Base-by-base conservation (phyloP, 2,797 vertebrate species). In the Micropoecilia bifurca region DNA sequence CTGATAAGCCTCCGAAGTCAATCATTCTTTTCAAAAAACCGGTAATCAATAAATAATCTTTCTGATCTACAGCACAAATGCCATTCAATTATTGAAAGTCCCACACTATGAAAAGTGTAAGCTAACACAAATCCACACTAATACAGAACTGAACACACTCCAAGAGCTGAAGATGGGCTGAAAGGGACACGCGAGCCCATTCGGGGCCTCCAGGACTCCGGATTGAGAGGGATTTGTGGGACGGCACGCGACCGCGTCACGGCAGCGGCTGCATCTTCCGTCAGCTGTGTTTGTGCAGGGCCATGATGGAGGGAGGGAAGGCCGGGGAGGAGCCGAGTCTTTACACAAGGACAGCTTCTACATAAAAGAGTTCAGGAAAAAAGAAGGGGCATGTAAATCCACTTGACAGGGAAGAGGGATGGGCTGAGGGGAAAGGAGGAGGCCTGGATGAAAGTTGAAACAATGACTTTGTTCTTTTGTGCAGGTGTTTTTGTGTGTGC, bases 281-380 rank as follows among this genome's bases (percentile, higher is more conserved):
- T 98, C 98, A 99, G 98, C 98, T 99, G 97, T 98, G 97, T 99
- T 99, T 98, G 96, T 95, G 95, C 95, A 96, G 96, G 91, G 91
- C 95, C 92, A 91, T 89, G 91, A 80, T 82, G 80, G 66, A 48
- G 74, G 77, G 74, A 75, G 78, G 50, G 50, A 28, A 71, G 73
- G 46, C 50, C 22, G n/a, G 74, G 75, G 76, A 68, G 25, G n/a
- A 36, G 74, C 80, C 50, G 78, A n/a, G 63, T 71, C 36, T 68
- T 83, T 90, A 92, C 78, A 84, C 79, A 82, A 85, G 87, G 92
- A 93, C 82, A 75, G 76, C 78, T 80, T 76, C 80, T 73, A 87
- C 77, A 91, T 90, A 84, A 92, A 87, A 87, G 89, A 76, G 74
- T 71, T 85, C 48, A 14, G 50, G 50, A 39, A 83, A 81, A 87